Percentiles rank a stretch among this genome's conserved stretches.
These are phyloP conservation scores for Chamaea fasciata DNA, from an alignment of 2,113 vertebrate species.

Conservation along the genomic window DNA sequence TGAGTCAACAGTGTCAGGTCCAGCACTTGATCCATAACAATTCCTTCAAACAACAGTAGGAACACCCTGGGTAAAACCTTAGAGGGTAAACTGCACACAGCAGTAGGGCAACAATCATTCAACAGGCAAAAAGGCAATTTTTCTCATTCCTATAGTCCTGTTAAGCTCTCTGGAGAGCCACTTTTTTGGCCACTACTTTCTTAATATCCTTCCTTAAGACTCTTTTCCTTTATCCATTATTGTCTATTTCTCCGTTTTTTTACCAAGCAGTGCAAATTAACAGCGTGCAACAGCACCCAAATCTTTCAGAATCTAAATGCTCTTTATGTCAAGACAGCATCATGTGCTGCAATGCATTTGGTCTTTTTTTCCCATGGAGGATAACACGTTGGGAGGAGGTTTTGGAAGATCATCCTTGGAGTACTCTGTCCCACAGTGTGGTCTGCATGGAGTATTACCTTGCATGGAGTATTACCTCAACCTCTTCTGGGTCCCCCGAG, in stretches of 20 bases:
- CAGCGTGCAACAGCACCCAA: neutral
- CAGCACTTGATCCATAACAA: neutral
- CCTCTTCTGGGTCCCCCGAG: neutral
- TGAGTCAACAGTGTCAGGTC: neutral
- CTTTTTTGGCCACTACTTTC: neutral
- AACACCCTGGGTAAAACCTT: neutral
- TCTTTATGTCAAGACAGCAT: neutral
- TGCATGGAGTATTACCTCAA: neutral
- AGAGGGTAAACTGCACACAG: neutral
- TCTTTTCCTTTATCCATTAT: neutral
- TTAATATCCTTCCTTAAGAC: neutral
- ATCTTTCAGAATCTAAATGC: neutral
- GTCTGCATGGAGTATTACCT: neutral
- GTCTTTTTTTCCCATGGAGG: neutral
- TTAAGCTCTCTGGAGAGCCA: neutral
- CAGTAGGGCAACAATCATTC: neutral
- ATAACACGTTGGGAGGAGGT: accelerated
- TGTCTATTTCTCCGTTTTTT: neutral
- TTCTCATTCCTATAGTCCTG: neutral
- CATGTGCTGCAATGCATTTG: neutral
- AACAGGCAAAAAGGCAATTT: neutral
- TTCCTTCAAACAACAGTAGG: neutral
- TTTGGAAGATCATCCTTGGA: neutral
- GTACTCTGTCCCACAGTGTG: neutral
- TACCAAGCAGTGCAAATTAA: neutral